Conservation (phyloP, 2,888 invertebrate species). For the Ferrisia virgata region DNA sequence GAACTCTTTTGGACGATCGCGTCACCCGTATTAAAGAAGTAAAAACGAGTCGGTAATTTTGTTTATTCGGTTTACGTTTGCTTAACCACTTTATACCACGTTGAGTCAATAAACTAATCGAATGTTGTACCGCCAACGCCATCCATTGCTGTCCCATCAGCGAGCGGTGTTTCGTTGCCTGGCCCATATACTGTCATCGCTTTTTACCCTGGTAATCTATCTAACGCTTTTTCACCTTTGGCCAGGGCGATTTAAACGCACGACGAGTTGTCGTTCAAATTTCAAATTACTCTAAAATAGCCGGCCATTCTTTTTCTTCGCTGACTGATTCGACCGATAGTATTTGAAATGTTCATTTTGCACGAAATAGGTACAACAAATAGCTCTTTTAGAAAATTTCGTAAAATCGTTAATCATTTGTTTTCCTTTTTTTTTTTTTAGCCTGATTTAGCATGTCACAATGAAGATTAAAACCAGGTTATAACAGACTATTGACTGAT, state of each 20-base stretch:
- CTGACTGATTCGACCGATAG: not conserved
- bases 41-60: constrained; percentile 14
- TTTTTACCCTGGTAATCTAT: not conserved
- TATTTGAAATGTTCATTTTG: not conserved
- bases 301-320: not conserved
- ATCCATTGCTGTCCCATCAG: too few relatives aligned
- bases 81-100: constrained; percentile 21
- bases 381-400: not conserved
- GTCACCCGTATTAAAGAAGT: not conserved
- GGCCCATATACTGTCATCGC: not conserved
- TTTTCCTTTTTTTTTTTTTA: too few relatives aligned
- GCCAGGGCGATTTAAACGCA: not conserved
- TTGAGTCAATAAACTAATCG: constrained; percentile 20
- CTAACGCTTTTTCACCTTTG: constrained; percentile 9
- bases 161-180: not conserved
- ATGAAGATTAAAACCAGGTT: too few relatives aligned
- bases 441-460: too few relatives aligned
- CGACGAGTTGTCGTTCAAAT: constrained; percentile 7
- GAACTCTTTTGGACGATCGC: not conserved
- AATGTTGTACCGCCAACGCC: not conserved
- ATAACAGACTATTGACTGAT: too few relatives aligned
- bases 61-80: constrained; percentile 16
- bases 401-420: not conserved
- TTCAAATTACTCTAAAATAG: not conserved
- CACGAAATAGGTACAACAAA: not conserved